Percentiles rank a stretch among this genome's conserved stretches.
Evolutionary conservation across 2,113 vertebrate species (phyloP).

Genomic region (Riparia riparia): DNA sequence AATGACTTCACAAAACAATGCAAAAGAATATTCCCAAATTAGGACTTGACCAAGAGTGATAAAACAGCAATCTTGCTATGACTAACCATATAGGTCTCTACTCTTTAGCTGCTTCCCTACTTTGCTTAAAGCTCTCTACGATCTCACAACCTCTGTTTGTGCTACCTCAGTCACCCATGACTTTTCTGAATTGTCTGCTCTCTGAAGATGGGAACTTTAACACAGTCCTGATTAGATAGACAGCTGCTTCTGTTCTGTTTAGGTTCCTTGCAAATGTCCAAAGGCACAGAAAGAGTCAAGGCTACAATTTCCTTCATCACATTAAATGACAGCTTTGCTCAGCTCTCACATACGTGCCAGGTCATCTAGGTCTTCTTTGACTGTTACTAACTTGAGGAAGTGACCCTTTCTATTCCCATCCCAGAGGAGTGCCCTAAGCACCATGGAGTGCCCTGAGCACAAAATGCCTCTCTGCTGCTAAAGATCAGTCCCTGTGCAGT

Average conservation of each 20-base stretch:
- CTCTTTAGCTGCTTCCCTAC: neutral
- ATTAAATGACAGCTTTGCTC: neutral
- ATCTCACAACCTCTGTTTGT: neutral
- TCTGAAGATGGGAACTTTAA: neutral
- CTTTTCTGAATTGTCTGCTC: neutral
- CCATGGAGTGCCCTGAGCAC: neutral
- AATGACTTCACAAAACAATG: neutral
- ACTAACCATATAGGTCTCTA: neutral
- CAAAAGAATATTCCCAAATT: neutral
- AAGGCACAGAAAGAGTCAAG: neutral
- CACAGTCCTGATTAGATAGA: neutral
- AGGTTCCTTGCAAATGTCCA: neutral
- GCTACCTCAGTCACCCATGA: neutral
- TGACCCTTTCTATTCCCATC: neutral
- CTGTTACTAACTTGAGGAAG: neutral
- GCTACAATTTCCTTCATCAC: neutral
- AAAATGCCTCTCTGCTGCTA: neutral
- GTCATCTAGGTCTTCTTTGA: neutral
- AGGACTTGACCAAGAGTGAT: neutral
- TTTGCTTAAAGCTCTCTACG: neutral
- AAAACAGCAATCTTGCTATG: neutral
- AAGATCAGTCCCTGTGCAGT: neutral
- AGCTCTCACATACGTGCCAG: rapidly evolving
- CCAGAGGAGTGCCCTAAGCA: neutral
- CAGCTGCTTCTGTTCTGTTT: neutral